Evolutionary conservation across 2,888 invertebrate genomes (phyloP), one percentile per base, ranked within the genome.

Genomic region (Dicranocentrus wangi): DNA sequence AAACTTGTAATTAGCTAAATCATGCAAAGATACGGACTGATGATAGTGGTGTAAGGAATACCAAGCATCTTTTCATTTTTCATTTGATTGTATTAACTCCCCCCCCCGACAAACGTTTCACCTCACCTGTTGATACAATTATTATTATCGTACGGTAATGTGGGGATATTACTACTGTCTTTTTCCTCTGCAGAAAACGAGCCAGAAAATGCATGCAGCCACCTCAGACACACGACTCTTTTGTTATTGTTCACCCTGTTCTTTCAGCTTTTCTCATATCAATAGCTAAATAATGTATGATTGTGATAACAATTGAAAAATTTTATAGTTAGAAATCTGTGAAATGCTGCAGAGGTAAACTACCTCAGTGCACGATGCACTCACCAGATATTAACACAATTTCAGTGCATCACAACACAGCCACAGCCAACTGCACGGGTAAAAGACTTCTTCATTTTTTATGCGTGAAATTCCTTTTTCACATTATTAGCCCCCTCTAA

Each of bases 251-350:
- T 32, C 51, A 10, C 32, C 55, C 15, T 39, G 53, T 69, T 51
- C 21, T 68, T 47, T 47, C 8, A 47, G 32, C 23, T 32, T 1
- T 32, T 10, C 17, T 47, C 19, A 55, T n/a, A 17, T 55, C 23
- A 61, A 58, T 25, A 60, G 23, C 5, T 25, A 19, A 27, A 60
- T 42, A 19, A n/a, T 32, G 32, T 43, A 60, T 39, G 39, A 39
- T 32, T 60, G 27, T 51, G 47, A 68, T 68, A 71, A 39, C 47
- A 71, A 70, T 71, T 71, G 47, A 17, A 63, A 72, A 63, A 72
- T 72, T 72, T 72, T 51, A 65, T 55, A 65, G 73, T 75, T 75
- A 75, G 73, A 75, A 75, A 75, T 75, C 73, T 75, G 63, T 65
- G 65, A 75, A 75, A 43, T 75, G 55, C 32, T 23, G 58, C 58